Evolutionary conservation across 1,140 invertebrate species (phyloP).

Genomic region (Zophobas morio): DNA sequence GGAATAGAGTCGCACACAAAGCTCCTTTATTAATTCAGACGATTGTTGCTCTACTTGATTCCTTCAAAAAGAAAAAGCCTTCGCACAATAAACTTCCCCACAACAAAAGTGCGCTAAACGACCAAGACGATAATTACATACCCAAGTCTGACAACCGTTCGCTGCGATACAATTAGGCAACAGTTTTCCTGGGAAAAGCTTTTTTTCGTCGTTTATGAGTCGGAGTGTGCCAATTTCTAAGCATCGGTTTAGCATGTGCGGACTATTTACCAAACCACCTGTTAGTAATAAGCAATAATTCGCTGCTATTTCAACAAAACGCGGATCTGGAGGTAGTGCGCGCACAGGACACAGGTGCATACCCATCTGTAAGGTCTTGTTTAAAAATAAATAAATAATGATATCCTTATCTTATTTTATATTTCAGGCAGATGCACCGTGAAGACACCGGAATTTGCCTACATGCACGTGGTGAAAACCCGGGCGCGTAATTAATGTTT

Average conservation of each 20-base stretch:
- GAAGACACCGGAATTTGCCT: too few species aligned
- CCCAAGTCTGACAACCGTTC: conserved; percentile 26
- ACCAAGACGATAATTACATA: conserved; percentile 37
- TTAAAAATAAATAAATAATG: conserved; percentile 49
- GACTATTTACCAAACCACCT: conserved; percentile 28
- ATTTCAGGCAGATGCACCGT: conserved; percentile 18
- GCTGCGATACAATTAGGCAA: conserved; percentile 11
- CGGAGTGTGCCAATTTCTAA: neutral
- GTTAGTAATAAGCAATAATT: conserved; percentile 22
- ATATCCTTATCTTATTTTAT: conserved; percentile 31
- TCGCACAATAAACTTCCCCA: conserved; percentile 40
- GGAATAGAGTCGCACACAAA: conserved; percentile 35
- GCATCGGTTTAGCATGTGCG: conserved; percentile 13
- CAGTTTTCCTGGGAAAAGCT: neutral
- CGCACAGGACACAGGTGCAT: conserved; percentile 47
- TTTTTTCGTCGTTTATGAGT: neutral
- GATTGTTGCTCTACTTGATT: conserved; percentile 42
- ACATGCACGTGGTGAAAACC: too few species aligned
- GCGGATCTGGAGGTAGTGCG: conserved; percentile 13
- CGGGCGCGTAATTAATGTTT: too few species aligned
- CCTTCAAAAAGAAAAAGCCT: conserved; percentile 32
- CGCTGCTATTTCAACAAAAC: conserved; percentile 37
- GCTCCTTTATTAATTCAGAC: conserved; percentile 39
- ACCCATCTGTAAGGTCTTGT: conserved; percentile 48
- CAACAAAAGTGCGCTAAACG: conserved; percentile 27